Evolutionary conservation across 2,113 vertebrate genomes (phyloP).

Genomic region (Lynx canadensis): DNA sequence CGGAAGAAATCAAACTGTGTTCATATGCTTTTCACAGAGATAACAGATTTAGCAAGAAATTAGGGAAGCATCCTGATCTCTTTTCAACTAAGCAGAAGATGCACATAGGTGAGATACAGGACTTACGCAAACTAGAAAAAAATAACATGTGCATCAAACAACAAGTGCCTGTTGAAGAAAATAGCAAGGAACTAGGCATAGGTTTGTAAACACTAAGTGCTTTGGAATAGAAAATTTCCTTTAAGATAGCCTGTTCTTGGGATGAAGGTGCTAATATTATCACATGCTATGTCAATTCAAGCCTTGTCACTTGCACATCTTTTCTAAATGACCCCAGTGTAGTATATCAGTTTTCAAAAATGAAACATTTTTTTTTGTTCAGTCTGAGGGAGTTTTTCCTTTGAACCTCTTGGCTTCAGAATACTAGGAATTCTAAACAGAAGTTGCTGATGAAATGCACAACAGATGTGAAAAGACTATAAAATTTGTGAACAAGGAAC

Average conservation of each 20-base stretch:
- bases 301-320: conserved; percentile 13
- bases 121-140: neutral
- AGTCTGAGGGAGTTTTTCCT: conserved; percentile 24
- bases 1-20: neutral
- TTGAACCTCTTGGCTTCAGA: conserved; percentile 55
- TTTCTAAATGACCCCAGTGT: conserved; percentile 30
- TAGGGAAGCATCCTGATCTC: neutral
- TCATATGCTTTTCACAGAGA: neutral
- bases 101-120: neutral
- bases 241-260: neutral
- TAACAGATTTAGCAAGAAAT: neutral
- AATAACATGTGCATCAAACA: neutral
- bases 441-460: conserved; percentile 54
- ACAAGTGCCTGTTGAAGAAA: neutral
- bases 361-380: conserved; percentile 30
- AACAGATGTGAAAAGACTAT: conserved; percentile 56
- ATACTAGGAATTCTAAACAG: conserved; percentile 48
- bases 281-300: neutral
- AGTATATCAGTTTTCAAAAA: conserved; percentile 6
- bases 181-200: neutral
- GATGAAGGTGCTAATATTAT: neutral
- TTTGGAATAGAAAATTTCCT: neutral
- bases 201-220: neutral
- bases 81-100: neutral
- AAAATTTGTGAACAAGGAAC: conserved; percentile 47